Conservation (phyloP, 2,888 invertebrate genomes). For the Drosophila borealis region DNA sequence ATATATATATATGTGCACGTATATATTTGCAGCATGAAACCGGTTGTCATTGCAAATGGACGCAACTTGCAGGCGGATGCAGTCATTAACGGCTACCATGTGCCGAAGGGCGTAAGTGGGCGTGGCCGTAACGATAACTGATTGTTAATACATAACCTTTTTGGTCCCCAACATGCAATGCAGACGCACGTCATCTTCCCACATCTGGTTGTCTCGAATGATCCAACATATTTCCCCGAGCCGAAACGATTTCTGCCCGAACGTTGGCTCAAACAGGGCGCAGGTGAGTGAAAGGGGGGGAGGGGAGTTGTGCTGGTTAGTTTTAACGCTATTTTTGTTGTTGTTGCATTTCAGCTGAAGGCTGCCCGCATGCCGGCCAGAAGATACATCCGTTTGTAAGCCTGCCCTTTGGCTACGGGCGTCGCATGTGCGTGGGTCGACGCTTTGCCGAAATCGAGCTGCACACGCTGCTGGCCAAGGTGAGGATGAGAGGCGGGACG, state of each 20-base stretch:
- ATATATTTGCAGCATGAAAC: slow-evolving; percentile 88
- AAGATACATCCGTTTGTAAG: slow-evolving; percentile 91
- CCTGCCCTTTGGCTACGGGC: slow-evolving; percentile 91
- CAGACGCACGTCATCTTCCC: slow-evolving; percentile 93
- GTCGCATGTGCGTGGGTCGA: slow-evolving; percentile 91
- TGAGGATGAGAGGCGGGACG: slow-evolving; percentile 76
- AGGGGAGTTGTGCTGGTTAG: neutral
- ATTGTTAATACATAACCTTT: neutral
- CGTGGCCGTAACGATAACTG: neutral
- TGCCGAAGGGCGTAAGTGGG: slow-evolving; percentile 91
- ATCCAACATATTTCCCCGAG: slow-evolving; percentile 89
- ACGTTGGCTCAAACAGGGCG: slow-evolving; percentile 89
- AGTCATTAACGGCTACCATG: slow-evolving; percentile 90
- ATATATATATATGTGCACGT: neutral
- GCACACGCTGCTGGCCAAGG: slow-evolving; percentile 90
- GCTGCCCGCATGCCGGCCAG: slow-evolving; percentile 84
- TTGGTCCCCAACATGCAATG: neutral
- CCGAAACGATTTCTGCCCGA: slow-evolving; percentile 91
- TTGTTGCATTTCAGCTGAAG: slow-evolving; percentile 31
- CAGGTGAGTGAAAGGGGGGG: slow-evolving; percentile 65
- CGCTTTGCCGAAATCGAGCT: slow-evolving; percentile 93
- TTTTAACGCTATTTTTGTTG: neutral
- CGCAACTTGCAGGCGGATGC: slow-evolving; percentile 91
- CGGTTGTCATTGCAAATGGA: slow-evolving; percentile 92
- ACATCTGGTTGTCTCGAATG: slow-evolving; percentile 91